Percentiles rank a stretch among this genome's conserved stretches.
phyloP scores from a whole-genome alignment of 2,797 vertebrate genomes.

The Sebastes hubbsi region DNA sequence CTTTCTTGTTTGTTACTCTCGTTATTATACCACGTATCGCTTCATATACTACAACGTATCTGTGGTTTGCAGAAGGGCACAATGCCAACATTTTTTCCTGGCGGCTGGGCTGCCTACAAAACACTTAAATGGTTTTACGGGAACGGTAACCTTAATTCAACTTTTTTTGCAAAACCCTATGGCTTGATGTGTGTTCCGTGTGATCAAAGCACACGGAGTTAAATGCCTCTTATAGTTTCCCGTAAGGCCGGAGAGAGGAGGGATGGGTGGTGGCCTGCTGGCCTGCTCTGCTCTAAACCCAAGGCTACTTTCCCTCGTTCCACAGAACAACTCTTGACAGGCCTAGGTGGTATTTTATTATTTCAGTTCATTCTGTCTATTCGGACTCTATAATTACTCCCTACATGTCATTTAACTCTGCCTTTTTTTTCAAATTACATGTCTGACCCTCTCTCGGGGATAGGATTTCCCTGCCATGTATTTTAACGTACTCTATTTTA shows the following conservation, averaged over 20 bases:
- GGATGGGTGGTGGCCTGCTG: constrained; percentile 58
- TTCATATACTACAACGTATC: neutral
- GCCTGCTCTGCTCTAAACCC: constrained; percentile 64
- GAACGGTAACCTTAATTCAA: neutral
- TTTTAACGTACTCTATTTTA: constrained; percentile 84
- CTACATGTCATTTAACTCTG: constrained; percentile 78
- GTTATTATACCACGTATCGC: neutral
- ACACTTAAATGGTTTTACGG: neutral
- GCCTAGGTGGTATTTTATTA: constrained; percentile 84
- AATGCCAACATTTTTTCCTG: neutral
- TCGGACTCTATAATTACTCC: constrained; percentile 84
- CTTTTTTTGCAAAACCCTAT: neutral
- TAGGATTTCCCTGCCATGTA: constrained; percentile 82
- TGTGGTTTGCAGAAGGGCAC: neutral
- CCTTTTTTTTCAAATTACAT: constrained; percentile 80
- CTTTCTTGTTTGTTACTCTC: neutral
- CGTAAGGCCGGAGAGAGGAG: constrained; percentile 57
- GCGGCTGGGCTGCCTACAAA: neutral
- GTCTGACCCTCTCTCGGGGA: constrained; percentile 76
- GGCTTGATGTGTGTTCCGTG: neutral
- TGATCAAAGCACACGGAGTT: constrained; percentile 34
- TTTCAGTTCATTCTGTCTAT: constrained; percentile 81
- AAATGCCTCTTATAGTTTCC: constrained; percentile 63
- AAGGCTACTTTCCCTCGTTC: constrained; percentile 67
- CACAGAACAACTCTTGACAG: constrained; percentile 72